Evolutionary conservation across 2,888 invertebrate species (phyloP), one percentile per base, ranked within the genome.

Genomic region (Metellina segmentata): DNA sequence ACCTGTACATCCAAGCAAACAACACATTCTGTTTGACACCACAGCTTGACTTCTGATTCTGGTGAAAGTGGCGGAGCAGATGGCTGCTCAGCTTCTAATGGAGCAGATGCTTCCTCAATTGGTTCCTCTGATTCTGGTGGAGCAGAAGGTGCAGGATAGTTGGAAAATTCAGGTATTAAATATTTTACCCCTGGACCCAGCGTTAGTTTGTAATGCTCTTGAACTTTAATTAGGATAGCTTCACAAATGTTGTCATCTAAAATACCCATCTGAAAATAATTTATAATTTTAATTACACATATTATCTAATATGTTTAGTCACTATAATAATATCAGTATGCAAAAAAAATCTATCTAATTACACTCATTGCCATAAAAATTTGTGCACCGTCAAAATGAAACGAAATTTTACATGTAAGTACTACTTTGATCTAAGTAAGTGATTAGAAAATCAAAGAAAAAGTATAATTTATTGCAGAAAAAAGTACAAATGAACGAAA

Each of bases 1-100:
- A 97, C 97, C 95, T 95, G 95, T 93, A 95, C 95, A 95, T 98
- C 97, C 96, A 98, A 96, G 95, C 98, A 98, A 94, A 98, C 96
- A 70, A 97, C 97, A 95, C 98, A 98, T 95, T 98, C 98, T 9
- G 96, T 96, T 93, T 93, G 92, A 74, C 91, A 78, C 92, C 92
- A 93, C 16, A 93, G 70, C 52, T 91, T 91, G 19, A 92, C 75
- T 52, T 92, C 93, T 48, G 48, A 52, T 71, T 79, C 87, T 20
- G 92, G 92, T 69, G 91, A 82, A 61, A 91, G 69, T 16, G 83
- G 72, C 69, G 93, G 93, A 13, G 91, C 93, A 53, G 91, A 77
- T 53, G 93, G 92, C 4, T 87, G 85, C n/a, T 52, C 71, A 61
- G 78, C 61, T 20, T 72, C 85, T 53, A 71, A 52, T 6, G 90